Percentiles rank a stretch among this genome's conserved stretches.
phyloP scores from a whole-genome alignment of 2,113 vertebrate genomes.

The Cyanistes caeruleus region DNA sequence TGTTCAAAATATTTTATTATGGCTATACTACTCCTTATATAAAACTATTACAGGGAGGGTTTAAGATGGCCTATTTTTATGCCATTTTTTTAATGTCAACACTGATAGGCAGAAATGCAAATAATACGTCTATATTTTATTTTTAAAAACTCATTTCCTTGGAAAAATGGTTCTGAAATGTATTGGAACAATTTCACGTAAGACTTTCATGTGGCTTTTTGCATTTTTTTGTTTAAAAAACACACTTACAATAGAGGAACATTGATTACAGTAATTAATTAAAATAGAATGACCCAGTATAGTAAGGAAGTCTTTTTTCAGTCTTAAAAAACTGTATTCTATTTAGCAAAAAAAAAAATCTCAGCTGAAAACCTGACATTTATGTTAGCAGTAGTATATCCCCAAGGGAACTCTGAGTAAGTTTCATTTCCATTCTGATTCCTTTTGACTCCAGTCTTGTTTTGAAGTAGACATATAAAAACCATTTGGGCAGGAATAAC shows the following conservation, averaged over 20 bases:
- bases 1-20: neutral
- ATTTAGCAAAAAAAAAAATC: neutral
- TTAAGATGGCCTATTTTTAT: neutral
- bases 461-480: slow-evolving; percentile 3
- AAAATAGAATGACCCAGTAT: neutral
- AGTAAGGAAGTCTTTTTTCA: neutral
- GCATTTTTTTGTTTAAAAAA: neutral
- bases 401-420: neutral
- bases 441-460: neutral
- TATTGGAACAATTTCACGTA: neutral
- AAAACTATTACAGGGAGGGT: neutral
- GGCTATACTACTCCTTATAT: neutral
- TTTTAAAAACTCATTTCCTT: neutral
- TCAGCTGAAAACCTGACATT: slow-evolving; percentile 2
- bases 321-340: neutral
- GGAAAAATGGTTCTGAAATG: neutral
- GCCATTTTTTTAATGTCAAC: neutral
- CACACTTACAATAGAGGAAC: neutral
- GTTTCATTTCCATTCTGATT: slow-evolving; percentile 15
- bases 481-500: neutral
- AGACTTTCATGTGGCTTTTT: neutral
- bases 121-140: neutral
- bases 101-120: neutral
- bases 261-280: neutral
- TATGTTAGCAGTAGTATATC: neutral